phyloP scores from a whole-genome alignment of 2,113 vertebrate species.

The Sorex fumeus region DNA sequence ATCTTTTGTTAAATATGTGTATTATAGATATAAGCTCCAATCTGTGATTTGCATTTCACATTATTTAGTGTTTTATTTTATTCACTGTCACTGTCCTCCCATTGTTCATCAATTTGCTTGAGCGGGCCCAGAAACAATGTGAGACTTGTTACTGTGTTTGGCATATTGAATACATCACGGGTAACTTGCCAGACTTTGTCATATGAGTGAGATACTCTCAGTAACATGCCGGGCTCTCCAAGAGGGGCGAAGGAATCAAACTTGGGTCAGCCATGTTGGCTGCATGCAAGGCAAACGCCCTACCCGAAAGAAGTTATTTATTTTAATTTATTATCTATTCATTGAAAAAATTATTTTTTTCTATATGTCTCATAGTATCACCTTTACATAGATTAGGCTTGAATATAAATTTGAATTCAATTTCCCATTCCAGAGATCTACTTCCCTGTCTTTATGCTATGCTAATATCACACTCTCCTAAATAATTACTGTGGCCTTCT shows the following conservation, averaged over 20 bases:
- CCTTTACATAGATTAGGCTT: background rate
- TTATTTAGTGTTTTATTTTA: too few relatives aligned
- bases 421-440: background rate
- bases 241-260: too few relatives aligned
- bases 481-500: background rate
- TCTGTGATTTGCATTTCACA: background rate
- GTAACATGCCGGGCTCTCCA: too few relatives aligned
- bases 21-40: background rate
- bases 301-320: background rate
- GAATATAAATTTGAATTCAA: constrained; percentile 17
- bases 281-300: too few relatives aligned
- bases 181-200: too few relatives aligned
- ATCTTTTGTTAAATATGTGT: background rate
- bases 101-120: too few relatives aligned
- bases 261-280: too few relatives aligned
- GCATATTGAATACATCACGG: too few relatives aligned
- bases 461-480: background rate
- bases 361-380: background rate
- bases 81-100: too few relatives aligned
- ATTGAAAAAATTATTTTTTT: background rate
- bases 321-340: constrained; percentile 19
- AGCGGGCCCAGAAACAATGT: too few relatives aligned
- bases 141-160: too few relatives aligned
- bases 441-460: background rate
- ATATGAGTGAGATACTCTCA: too few relatives aligned